These are phyloP conservation scores for Cantharis rufa DNA, from an alignment of 2,888 invertebrate species.

Conservation along the genomic window DNA sequence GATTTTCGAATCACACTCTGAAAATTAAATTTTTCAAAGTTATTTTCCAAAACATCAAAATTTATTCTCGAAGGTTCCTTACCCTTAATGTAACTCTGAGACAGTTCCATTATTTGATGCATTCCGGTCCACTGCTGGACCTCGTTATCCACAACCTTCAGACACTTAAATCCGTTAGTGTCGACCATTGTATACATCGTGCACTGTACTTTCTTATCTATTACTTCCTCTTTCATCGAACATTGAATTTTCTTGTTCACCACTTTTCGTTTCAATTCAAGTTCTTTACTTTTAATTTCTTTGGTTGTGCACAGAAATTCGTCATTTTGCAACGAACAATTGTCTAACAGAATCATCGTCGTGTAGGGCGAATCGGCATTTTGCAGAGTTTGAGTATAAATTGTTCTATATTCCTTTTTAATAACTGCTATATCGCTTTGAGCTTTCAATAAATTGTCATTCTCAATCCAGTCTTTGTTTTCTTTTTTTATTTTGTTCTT, in stretches of 20 bases:
- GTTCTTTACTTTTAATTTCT: neutral
- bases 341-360: constrained; percentile 40
- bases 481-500: neutral
- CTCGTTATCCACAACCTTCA: constrained; percentile 21
- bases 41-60: neutral
- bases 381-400: constrained; percentile 29
- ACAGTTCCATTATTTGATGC: constrained; percentile 58
- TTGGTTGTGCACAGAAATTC: neutral
- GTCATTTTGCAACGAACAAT: constrained; percentile 10
- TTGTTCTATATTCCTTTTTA: constrained; percentile 30
- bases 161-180: constrained; percentile 4
- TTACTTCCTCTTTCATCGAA: constrained; percentile 6
- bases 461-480: neutral
- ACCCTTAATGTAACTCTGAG: constrained; percentile 62
- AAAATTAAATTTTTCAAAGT: neutral
- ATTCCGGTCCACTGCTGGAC: constrained; percentile 58
- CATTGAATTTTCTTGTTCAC: constrained; percentile 12
- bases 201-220: constrained; percentile 11
- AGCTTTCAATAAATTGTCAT: neutral
- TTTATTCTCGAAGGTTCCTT: constrained; percentile 29
- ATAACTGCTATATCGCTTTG: neutral
- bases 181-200: constrained; percentile 1
- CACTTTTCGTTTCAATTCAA: constrained; percentile 4
- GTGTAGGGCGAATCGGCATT: constrained; percentile 40
- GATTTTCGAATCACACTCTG: constrained; percentile 20